Evolutionary conservation across 2,797 vertebrate genomes (phyloP), one percentile per base, ranked within the genome.

Genomic region (Labeo calbasu): DNA sequence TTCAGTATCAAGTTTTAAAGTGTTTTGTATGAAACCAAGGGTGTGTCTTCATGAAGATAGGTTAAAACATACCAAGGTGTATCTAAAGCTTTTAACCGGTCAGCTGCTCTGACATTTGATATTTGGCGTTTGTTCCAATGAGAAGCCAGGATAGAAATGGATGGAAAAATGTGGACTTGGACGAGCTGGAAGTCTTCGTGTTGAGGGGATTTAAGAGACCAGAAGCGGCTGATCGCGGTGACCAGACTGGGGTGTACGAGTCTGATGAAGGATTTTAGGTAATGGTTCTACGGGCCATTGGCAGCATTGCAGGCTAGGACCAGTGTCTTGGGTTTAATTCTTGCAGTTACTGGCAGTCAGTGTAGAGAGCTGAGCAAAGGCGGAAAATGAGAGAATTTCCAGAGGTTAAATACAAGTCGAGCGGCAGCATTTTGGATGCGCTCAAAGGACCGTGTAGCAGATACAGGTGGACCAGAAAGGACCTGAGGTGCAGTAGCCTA

Each of bases 351-450:
- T 81, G 81, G 59, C 21, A 25, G 59, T 40, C 46, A 53, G 48
- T 66, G 71, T 76, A 28, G 72, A 77, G 36, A 83, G 50, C 73
- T 77, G 73, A 83, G 73, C 73, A 83, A 40, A 59, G 63, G 72
- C 36, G 23, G 73, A 83, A 83, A 83, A 83, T 83, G 63, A 68
- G 73, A 83, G 82, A 69, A 83, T 83, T 83, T 83, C 82, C 82
- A 77, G 82, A 83, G 82, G 82, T 83, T 83, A 83, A 77, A 83
- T 77, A 69, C 82, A 77, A 83, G 73, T 83, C 48, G 51, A 83
- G 63, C 63, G 36, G 53, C 23, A 81, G 79, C 23, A 59, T 81
- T 72, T n/a, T 48, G 23, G 79, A 81, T 61, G 53, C 12, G 36
- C 51, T 77, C 19, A 8, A 51, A 68, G 73, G 50, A 43, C 50